Base-by-base conservation (phyloP, 1,140 invertebrate species). In the Drosophila suzukii region DNA sequence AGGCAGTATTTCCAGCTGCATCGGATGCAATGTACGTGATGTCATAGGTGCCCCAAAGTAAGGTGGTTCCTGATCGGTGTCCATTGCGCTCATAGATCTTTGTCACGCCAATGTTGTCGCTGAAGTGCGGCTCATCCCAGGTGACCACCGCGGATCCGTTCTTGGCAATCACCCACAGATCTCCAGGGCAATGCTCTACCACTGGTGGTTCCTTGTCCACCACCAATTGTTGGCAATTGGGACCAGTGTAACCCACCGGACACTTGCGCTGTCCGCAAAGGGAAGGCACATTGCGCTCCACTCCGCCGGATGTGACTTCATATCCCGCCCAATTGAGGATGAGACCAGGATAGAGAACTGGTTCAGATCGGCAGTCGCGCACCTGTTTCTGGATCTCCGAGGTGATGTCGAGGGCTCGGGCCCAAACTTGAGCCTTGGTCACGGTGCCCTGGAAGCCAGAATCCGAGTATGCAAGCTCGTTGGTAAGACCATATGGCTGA, bases 361-460 rank as follows among this genome's bases (percentile, higher is more conserved):
- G 97, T 75, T 98, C 97, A 8, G 97, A 97, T 84, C 98, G 95
- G 89, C 98, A 99, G 82, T 97, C 96, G 24, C 97, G 94, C 24
- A 97, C 96, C 94, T 98, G 97, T 92, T 98, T 97, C 75, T 99
- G 98, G 67, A 99, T 97, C 93, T 99, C 98, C 71, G 96, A 96
- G 2, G 96, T 97, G 12, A 98, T 96, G 91, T 98, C 97, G 2
- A 99, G 93, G 39, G 97, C 96, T 44, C 97, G 94, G 75, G 96
- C 96, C 98, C 98, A 99, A 53, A 99, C 94, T 93, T 99, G 98
- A 24, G 99, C 96, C 93, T 98, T 98, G 27, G 97, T 98, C 13
- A 99, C 91, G 82, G 97, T 96, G 15, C 98, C 98, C 93, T 98
- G 97, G 95, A 99, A 99, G 10, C 98, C 97, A 15, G 95, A 93